Conservation (phyloP, 2,888 invertebrate species). For the Malthinus seriepunctatus region DNA sequence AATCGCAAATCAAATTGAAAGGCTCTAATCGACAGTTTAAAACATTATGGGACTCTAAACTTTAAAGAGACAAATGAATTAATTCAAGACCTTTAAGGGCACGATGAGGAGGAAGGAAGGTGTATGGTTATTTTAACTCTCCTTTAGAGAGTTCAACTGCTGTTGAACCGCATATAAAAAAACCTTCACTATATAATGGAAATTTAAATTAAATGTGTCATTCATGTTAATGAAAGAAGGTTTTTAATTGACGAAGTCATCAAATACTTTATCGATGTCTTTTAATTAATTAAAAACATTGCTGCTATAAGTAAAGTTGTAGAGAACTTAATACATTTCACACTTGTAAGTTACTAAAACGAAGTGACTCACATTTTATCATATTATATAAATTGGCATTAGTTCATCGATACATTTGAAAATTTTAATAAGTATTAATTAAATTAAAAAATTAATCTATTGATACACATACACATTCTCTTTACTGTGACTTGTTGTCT, state of each 20-base stretch:
- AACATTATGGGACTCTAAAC: too few relatives aligned
- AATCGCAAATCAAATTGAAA: too few relatives aligned
- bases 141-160: too few relatives aligned
- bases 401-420: conserved; percentile 51
- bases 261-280: conserved; percentile 28
- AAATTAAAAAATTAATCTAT: conserved; percentile 2
- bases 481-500: too few relatives aligned
- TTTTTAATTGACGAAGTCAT: conserved; percentile 23
- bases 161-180: too few relatives aligned
- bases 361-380: conserved; percentile 27
- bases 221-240: conserved; percentile 16
- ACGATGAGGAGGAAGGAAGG: too few relatives aligned
- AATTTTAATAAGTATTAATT: conserved; percentile 36
- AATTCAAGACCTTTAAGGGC: too few relatives aligned
- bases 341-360: conserved; percentile 33
- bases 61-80: too few relatives aligned
- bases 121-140: too few relatives aligned
- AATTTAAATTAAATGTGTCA: conserved; percentile 3
- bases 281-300: conserved; percentile 29
- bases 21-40: too few relatives aligned
- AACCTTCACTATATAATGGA: too few relatives aligned
- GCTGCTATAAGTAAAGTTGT: conserved; percentile 17
- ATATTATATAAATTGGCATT: conserved; percentile 37
- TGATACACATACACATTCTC: too few relatives aligned
- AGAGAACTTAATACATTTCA: conserved; percentile 31